These are phyloP conservation scores for Drosophila lacteicornis DNA, from an alignment of 1,140 invertebrate genomes.

Conservation along the genomic window DNA sequence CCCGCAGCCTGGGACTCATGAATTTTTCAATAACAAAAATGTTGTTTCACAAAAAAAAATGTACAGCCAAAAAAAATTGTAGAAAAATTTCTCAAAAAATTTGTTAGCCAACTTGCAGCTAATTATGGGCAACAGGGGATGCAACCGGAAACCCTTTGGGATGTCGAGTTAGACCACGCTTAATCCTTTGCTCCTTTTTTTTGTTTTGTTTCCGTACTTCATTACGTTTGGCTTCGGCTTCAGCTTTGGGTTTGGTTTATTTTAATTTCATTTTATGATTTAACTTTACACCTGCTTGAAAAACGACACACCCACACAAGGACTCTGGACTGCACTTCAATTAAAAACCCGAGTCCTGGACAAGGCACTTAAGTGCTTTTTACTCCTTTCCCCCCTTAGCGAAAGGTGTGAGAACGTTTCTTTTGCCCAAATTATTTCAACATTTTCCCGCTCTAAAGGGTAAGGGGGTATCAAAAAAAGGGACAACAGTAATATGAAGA, in stretches of 20 bases:
- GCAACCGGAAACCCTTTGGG: constrained; percentile 46
- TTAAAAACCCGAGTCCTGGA: constrained; percentile 73
- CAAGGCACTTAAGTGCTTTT: constrained; percentile 80
- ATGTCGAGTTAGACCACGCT: constrained; percentile 42
- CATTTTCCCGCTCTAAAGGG: constrained; percentile 55
- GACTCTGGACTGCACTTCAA: constrained; percentile 74
- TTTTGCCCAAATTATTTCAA: constrained; percentile 75
- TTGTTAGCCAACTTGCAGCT: constrained; percentile 57
- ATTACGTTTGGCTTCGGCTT: constrained; percentile 71
- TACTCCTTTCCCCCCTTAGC: constrained; percentile 39
- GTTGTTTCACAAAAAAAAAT: constrained; percentile 36
- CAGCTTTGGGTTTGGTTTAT: constrained; percentile 70
- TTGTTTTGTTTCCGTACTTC: constrained; percentile 58
- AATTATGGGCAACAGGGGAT: constrained; percentile 66
- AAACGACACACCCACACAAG: constrained; percentile 38
- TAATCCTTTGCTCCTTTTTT: constrained; percentile 65
- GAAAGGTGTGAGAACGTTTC: constrained; percentile 62
- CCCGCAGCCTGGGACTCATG: constrained; percentile 34
- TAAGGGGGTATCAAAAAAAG: constrained; percentile 36
- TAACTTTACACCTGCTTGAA: constrained; percentile 84
- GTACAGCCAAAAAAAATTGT: constrained; percentile 27
- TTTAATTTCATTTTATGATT: constrained; percentile 85
- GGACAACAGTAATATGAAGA: constrained; percentile 71
- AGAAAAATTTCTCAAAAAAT: constrained; percentile 48
- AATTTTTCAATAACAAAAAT: constrained; percentile 74